Conservation (phyloP, 2,797 vertebrate species). For the Amazona finschi region DNA sequence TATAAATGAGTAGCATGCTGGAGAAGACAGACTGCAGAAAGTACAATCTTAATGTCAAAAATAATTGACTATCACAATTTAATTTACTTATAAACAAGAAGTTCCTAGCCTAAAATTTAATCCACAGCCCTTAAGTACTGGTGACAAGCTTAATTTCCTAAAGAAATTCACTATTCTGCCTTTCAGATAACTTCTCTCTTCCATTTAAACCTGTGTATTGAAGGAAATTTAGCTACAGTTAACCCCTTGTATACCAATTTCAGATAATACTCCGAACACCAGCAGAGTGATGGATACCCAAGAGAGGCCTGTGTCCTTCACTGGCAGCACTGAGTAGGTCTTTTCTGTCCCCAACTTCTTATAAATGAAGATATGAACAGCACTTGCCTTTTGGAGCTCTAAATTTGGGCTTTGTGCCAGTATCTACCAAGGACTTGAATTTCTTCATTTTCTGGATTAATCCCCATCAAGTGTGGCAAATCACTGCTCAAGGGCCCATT, state of each 20-base stretch:
- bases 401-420: not conserved
- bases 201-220: not conserved
- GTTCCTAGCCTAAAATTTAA: not conserved
- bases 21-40: not conserved
- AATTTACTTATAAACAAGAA: not conserved
- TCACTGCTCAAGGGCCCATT: not conserved
- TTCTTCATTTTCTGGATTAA: constrained; percentile 30
- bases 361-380: not conserved
- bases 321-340: not conserved
- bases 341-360: not conserved
- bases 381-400: not conserved
- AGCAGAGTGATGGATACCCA: not conserved
- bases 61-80: not conserved
- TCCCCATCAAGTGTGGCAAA: constrained; percentile 8
- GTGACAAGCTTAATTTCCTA: not conserved
- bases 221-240: not conserved
- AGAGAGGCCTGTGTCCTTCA: not conserved
- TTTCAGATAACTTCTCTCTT: not conserved
- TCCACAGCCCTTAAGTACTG: not conserved
- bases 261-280: not conserved
- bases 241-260: not conserved
- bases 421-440: not conserved
- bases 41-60: not conserved
- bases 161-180: not conserved
- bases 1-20: not conserved